phyloP scores from a whole-genome alignment of 2,888 invertebrate species.

The Candidula unifasciata region DNA sequence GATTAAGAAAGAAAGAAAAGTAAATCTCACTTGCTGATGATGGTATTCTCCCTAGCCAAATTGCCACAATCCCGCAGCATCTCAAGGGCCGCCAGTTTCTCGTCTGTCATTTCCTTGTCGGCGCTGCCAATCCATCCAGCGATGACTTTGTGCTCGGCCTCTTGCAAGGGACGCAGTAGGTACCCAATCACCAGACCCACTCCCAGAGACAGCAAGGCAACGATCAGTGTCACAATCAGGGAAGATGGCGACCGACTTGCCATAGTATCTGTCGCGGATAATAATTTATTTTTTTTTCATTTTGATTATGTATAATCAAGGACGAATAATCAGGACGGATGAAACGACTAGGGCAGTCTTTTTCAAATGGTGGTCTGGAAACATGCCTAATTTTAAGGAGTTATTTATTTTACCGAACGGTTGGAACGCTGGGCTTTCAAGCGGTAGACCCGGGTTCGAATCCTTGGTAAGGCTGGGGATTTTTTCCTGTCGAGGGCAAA shows the following conservation, averaged over 20 bases:
- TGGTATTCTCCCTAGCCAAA: constrained; percentile 49
- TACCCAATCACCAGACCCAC: constrained; percentile 59
- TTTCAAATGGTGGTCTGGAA: too few species aligned
- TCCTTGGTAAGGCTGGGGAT: too few species aligned
- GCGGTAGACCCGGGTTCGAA: too few species aligned
- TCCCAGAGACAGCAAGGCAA: constrained; percentile 55
- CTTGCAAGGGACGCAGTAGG: constrained; percentile 52
- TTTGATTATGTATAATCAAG: too few species aligned
- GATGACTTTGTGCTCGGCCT: not conserved
- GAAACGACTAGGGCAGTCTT: too few species aligned
- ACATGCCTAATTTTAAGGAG: too few species aligned
- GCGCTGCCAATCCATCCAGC: not conserved
- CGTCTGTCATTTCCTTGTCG: constrained; percentile 14
- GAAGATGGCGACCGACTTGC: constrained; percentile 52
- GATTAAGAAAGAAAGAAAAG: not conserved
- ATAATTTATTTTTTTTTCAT: too few species aligned
- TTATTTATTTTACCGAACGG: too few species aligned
- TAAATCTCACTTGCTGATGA: constrained; percentile 53
- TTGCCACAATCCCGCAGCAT: constrained; percentile 53
- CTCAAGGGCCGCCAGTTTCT: constrained; percentile 49
- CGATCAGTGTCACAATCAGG: constrained; percentile 56
- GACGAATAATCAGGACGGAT: too few species aligned
- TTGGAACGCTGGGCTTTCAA: too few species aligned
- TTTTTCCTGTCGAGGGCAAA: too few species aligned
- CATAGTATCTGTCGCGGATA: constrained; percentile 30